Base-by-base conservation (phyloP, 2,888 invertebrate genomes). In the Poecilus cupreus region DNA sequence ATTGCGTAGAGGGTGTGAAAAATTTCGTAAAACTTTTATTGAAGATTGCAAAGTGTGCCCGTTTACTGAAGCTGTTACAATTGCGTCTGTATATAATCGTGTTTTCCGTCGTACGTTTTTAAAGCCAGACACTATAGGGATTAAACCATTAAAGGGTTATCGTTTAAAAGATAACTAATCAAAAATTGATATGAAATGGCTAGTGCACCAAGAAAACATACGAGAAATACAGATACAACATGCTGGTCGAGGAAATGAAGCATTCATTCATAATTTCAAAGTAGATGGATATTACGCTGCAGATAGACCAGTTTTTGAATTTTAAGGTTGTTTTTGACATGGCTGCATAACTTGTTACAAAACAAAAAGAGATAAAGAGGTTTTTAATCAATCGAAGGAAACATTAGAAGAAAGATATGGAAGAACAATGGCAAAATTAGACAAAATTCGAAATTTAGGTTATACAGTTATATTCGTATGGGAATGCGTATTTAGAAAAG, bases 101-200 rank as follows among this genome's bases (percentile, higher is more conserved):
- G 79, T 85, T 1, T 86, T 81, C 60, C 32, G 84, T 11, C 82
- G 83, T 24, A 85, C 86, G 18, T 86, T 85, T 82, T 70, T 86
- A n/a, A 82, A 85, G 82, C 26, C 82, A 3, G 57, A 86, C 3
- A 84, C 83, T 0, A 86, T 86, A 18, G 86, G 84, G 4, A 82
- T 87, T 1, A 83, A 86, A 16, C 86, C 86, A 0, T 68, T 68
- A 3, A 64, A 72, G 0, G 86, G n/a, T n/a, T n/a, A n/a, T n/a
- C n/a, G n/a, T n/a, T n/a, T n/a, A n/a, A n/a, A n/a, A n/a, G n/a
- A n/a, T n/a, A n/a, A n/a, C n/a, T n/a, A n/a, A n/a, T n/a, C n/a
- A n/a, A n/a, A n/a, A n/a, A n/a, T n/a, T n/a, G n/a, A n/a, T n/a
- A n/a, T n/a, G n/a, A n/a, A n/a, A n/a, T n/a, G n/a, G n/a, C n/a